Conservation (phyloP, 1,140 invertebrate species). For the Ruditapes philippinarum region DNA sequence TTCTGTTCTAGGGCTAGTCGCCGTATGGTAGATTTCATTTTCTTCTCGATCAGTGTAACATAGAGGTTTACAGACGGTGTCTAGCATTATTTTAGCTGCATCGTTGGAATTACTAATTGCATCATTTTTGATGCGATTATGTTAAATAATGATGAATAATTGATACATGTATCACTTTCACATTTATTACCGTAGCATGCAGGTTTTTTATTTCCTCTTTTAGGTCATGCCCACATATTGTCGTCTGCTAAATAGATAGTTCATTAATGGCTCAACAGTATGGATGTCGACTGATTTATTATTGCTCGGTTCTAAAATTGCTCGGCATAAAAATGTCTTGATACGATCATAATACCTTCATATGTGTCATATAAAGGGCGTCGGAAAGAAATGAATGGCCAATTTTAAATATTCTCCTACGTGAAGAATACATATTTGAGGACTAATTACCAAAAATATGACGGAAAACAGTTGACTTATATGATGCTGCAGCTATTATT, state of each 20-base stretch:
- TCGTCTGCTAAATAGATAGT: neutral
- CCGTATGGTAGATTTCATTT: no score
- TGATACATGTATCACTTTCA: neutral
- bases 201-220: neutral
- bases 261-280: neutral
- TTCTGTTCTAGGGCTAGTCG: no score
- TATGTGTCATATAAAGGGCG: neutral
- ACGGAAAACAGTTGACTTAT: no score
- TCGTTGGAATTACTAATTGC: no score
- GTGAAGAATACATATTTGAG: no score
- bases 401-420: neutral
- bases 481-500: no score
- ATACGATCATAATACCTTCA: neutral
- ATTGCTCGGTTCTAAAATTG: neutral
- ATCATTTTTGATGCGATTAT: no score
- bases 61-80: no score
- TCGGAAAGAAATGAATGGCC: neutral
- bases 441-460: no score
- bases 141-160: neutral
- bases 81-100: no score
- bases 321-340: neutral
- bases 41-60: no score
- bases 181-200: no score
- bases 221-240: neutral
- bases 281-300: neutral